A percentile compares a stretch with the other conserved stretches of the same genome.
phyloP scores from a whole-genome alignment of 2,113 vertebrate genomes.

The Proteles cristata region DNA sequence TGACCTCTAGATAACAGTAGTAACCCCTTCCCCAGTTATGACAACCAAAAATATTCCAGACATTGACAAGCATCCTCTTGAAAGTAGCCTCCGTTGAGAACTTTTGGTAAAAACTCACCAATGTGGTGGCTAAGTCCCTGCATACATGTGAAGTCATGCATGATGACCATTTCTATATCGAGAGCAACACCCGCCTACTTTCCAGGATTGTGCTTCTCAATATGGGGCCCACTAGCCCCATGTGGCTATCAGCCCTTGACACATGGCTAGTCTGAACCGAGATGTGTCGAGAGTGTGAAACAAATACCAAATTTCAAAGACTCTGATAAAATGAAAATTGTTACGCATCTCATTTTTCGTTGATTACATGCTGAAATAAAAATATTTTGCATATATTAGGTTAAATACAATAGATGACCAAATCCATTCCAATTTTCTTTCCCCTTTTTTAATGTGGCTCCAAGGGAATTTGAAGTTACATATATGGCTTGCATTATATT shows the following conservation, averaged over 20 bases:
- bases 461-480: constrained; percentile 13
- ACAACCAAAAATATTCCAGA: neutral
- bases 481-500: neutral
- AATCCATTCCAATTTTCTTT: constrained; percentile 21
- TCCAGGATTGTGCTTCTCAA: neutral
- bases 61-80: neutral
- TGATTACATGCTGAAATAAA: neutral
- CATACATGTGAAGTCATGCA: neutral
- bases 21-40: neutral
- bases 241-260: neutral
- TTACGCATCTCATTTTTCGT: neutral
- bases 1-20: neutral
- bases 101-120: neutral
- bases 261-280: neutral
- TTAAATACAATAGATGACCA: neutral
- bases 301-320: neutral
- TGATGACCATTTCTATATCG: neutral
- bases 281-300: neutral
- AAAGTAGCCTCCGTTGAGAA: neutral
- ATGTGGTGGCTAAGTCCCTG: neutral
- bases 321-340: neutral
- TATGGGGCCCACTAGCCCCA: neutral
- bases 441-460: neutral
- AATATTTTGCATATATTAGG: neutral
- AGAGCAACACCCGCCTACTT: neutral